Evolutionary conservation across 2,888 invertebrate genomes (phyloP).

Genomic region (Villa cingulata): DNA sequence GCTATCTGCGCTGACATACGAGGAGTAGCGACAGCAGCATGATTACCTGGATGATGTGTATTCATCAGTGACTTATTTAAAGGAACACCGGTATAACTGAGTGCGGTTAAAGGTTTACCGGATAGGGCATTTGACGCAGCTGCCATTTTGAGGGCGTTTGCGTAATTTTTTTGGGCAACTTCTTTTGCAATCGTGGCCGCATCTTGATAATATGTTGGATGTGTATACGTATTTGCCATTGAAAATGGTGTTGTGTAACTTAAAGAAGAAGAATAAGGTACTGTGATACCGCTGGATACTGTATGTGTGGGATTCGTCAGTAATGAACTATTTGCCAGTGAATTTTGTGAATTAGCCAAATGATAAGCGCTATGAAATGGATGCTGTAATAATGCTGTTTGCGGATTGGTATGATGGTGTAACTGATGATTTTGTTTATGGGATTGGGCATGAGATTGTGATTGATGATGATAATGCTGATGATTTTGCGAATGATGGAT

Average conservation of each 20-base stretch:
- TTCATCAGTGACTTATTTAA: constrained; percentile 42
- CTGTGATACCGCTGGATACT: constrained; percentile 14
- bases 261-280: constrained; percentile 15
- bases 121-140: constrained; percentile 31
- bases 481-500: not conserved
- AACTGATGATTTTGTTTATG: constrained; percentile 2
- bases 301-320: constrained; percentile 2
- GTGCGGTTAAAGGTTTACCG: constrained; percentile 44
- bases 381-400: constrained; percentile 2
- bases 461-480: constrained; percentile 1
- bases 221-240: constrained; percentile 1
- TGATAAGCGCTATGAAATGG: not conserved
- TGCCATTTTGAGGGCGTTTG: constrained; percentile 55
- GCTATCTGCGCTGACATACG: constrained; percentile 3
- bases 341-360: not conserved
- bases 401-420: not conserved
- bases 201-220: constrained; percentile 36
- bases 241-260: constrained; percentile 8
- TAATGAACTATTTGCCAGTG: not conserved
- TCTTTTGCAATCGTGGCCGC: constrained; percentile 61
- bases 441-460: not conserved
- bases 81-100: constrained; percentile 56
- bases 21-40: constrained; percentile 15
- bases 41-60: constrained; percentile 11
- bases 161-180: constrained; percentile 70